Evolutionary conservation across 2,797 vertebrate species (phyloP).

Genomic region (Threskiornis aethiopicus): DNA sequence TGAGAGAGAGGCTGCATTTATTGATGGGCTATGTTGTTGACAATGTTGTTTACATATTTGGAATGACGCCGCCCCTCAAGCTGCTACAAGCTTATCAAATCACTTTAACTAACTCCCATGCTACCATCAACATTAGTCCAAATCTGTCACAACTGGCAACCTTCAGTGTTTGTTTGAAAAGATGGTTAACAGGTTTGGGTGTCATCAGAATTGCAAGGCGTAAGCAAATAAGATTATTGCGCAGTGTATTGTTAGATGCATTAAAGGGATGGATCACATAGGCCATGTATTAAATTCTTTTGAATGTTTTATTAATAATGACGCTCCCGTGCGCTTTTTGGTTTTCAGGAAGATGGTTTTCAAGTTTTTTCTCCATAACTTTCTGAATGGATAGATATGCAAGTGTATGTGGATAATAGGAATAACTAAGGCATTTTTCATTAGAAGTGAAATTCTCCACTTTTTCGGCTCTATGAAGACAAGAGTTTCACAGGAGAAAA

Average conservation of each 20-base stretch:
- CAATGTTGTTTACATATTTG: constrained; percentile 74
- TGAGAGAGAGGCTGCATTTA: constrained; percentile 31
- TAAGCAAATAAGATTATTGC: constrained; percentile 49
- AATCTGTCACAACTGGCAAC: constrained; percentile 79
- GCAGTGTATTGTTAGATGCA: not conserved
- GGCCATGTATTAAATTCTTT: not conserved
- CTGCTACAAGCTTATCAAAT: constrained; percentile 75
- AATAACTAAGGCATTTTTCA: not conserved
- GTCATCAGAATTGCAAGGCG: constrained; percentile 41
- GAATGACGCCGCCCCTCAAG: constrained; percentile 69
- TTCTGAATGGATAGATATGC: not conserved
- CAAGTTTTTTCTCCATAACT: not conserved
- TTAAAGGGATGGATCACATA: not conserved
- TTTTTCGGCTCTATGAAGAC: not conserved
- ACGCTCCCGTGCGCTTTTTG: not conserved
- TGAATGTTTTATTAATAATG: constrained; percentile 3
- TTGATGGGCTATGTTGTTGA: constrained; percentile 66
- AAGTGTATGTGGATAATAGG: not conserved
- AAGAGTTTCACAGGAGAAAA: not conserved
- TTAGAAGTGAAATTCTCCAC: not conserved
- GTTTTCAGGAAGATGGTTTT: not conserved
- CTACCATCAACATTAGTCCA: constrained; percentile 68
- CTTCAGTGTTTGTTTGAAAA: constrained; percentile 73
- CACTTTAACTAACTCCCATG: constrained; percentile 70
- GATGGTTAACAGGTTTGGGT: constrained; percentile 61